These are phyloP conservation scores for Hemibagrus wyckioides DNA, from an alignment of 2,113 vertebrate species.

Conservation along the genomic window DNA sequence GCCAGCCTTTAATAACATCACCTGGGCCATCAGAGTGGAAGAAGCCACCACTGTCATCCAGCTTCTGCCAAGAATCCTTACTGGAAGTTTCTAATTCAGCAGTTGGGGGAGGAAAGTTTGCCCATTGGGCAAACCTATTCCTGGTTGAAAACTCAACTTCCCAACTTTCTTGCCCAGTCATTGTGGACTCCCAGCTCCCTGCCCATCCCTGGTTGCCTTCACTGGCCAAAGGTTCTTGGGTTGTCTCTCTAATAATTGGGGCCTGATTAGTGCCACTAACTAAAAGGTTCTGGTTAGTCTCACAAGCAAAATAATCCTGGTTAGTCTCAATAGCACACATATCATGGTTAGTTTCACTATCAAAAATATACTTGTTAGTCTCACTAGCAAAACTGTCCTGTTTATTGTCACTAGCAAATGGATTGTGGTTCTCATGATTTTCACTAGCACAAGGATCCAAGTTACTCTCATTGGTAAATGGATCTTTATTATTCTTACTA, in stretches of 20 bases:
- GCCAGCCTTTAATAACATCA: conserved; percentile 58
- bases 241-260: not conserved
- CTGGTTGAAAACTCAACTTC: conserved; percentile 65
- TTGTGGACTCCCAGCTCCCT: conserved; percentile 37
- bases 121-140: conserved; percentile 69
- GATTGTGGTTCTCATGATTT: not conserved
- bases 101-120: conserved; percentile 62
- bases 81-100: conserved; percentile 58
- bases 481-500: not conserved
- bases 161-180: conserved; percentile 19
- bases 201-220: conserved; percentile 34
- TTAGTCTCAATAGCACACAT: not conserved
- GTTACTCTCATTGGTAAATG: not conserved
- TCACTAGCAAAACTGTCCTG: not conserved
- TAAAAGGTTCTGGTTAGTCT: not conserved
- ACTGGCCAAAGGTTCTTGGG: not conserved
- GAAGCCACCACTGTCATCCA: conserved; percentile 62
- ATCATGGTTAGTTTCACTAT: not conserved
- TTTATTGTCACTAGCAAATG: not conserved
- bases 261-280: not conserved
- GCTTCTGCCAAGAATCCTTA: conserved; percentile 67
- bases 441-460: not conserved
- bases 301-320: not conserved
- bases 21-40: conserved; percentile 66
- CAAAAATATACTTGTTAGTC: not conserved